A percentile compares a stretch with the other conserved stretches of the same genome.
These are phyloP conservation scores for Tetanocera ferruginea DNA, from an alignment of 2,888 invertebrate species.

Conservation along the genomic window DNA sequence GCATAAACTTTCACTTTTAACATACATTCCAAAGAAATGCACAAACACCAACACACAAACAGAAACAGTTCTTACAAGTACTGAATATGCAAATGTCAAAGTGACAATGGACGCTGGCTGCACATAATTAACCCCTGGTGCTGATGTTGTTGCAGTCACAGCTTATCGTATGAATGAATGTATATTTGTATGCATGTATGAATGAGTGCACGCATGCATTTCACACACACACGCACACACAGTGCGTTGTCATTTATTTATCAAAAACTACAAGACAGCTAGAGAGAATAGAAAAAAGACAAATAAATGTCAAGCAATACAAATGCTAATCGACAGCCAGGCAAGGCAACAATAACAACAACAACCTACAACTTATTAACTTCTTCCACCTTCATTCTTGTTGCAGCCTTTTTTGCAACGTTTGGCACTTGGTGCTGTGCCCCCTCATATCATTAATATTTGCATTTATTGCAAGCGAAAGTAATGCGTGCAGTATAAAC, in stretches of 20 bases:
- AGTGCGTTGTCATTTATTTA: neutral
- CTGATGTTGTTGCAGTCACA: neutral
- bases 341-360: neutral
- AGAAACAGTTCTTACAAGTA: neutral
- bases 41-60: slow-evolving; percentile 27
- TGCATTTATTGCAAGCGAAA: slow-evolving; percentile 36
- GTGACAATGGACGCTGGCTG: slow-evolving; percentile 17
- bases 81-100: slow-evolving; percentile 17
- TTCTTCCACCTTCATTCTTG: neutral
- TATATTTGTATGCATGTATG: too few relatives aligned
- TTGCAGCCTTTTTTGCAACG: neutral
- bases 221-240: neutral
- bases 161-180: neutral
- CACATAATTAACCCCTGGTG: slow-evolving; percentile 28
- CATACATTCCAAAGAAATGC: slow-evolving; percentile 11
- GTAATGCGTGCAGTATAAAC: slow-evolving; percentile 13
- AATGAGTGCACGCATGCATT: neutral
- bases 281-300: neutral
- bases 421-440: neutral
- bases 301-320: neutral
- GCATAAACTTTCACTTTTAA: slow-evolving; percentile 20
- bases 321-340: neutral
- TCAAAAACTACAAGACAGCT: too few relatives aligned
- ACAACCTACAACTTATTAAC: neutral
- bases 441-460: neutral